Evolutionary conservation across 2,113 vertebrate species (phyloP).

Genomic region (Cryptoleucopteryx plumbea): DNA sequence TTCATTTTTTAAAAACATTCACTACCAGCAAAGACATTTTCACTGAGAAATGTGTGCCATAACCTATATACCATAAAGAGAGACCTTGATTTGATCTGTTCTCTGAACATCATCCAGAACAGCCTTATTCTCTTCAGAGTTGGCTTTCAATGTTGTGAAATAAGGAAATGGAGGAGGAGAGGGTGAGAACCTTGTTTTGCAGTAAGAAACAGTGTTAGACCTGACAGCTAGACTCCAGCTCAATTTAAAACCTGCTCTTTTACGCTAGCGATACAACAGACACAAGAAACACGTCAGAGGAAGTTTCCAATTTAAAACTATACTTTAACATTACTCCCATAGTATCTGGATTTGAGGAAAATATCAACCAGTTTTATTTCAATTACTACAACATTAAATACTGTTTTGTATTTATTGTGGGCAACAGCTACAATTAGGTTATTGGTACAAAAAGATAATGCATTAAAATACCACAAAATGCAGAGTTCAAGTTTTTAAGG

Average conservation of each 20-base stretch:
- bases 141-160: neutral
- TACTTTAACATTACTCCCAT: neutral
- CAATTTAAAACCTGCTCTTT: neutral
- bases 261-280: neutral
- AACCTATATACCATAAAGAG: neutral
- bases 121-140: neutral
- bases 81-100: slow-evolving; percentile 5
- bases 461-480: neutral
- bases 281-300: neutral
- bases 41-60: neutral
- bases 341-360: neutral
- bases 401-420: neutral
- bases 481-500: neutral
- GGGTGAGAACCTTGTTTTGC: slow-evolving; percentile 21
- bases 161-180: neutral
- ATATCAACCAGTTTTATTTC: neutral
- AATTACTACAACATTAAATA: neutral
- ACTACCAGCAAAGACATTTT: neutral
- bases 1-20: neutral
- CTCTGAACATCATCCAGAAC: neutral
- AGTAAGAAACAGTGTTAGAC: neutral
- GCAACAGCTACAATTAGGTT: neutral
- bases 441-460: neutral
- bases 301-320: neutral
- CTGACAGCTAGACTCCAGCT: neutral